Evolutionary conservation across 2,113 vertebrate species (phyloP), one percentile per base, ranked within the genome.

Genomic region (Calyptomena viridis): DNA sequence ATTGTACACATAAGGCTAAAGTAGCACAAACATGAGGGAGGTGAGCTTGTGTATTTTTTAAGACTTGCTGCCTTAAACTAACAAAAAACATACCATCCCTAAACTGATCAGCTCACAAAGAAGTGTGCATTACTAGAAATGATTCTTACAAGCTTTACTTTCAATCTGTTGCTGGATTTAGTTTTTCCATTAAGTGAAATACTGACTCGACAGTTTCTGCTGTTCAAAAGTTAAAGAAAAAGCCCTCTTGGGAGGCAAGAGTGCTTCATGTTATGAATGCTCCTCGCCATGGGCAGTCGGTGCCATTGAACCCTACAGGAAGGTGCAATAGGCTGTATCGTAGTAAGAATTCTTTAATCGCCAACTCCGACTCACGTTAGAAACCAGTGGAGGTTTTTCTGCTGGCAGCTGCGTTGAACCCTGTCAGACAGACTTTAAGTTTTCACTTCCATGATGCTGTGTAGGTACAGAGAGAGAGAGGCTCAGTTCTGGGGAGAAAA

Each of bases 31-130:
- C 30, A 39, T 22, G 85, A 96, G 87, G 84, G 93, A 94, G 82
- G 91, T 93, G 82, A 90, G 86, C 73, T 87, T 86, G 83, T 76
- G 86, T 84, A 47, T 94, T 90, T 91, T 92, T 23, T 85, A 94
- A 90, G 91, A 95, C 87, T 95, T 94, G 78, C 93, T 95, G 96
- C 95, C 96, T 96, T 97, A 97, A 96, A 82, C 64, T 83, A 73
- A 88, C 53, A 60, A 62, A 79, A 69, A n/a, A 0, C 67, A 31
- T 55, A 56, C 68, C 64, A 68, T 80, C 91, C n/a, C 18, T 74
- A 55, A 91, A 87, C 30, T 0, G 20, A 86, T 89, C 72, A 84
- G 90, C 86, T 92, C 90, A 81, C 84, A 40, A n/a, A 68, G 75
- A 94, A 68, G 42, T 56, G 69, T 62, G 69, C 69, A 6, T 93